Evolutionary conservation across 2,797 vertebrate species (phyloP).

Genomic region (Poliocrania exsul): DNA sequence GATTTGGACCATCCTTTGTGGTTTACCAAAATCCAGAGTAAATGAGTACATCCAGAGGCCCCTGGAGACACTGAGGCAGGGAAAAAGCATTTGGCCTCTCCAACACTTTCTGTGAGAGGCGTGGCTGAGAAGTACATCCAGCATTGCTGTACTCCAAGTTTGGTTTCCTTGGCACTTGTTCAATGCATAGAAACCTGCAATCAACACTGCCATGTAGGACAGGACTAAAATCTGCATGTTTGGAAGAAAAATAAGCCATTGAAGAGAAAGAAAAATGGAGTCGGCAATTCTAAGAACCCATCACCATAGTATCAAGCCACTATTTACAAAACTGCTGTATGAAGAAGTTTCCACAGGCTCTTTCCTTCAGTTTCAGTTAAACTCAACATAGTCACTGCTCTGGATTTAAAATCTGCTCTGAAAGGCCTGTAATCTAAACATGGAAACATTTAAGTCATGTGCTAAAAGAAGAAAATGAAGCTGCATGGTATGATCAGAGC

Average conservation of each 20-base stretch:
- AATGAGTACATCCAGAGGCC: neutral
- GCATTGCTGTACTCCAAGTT: neutral
- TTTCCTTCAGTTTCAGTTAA: constrained; percentile 46
- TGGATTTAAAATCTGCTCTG: constrained; percentile 18
- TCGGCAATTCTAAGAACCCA: neutral
- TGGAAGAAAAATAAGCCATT: constrained; percentile 17
- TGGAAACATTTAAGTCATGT: constrained; percentile 5
- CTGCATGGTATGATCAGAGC: neutral
- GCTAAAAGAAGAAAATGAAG: constrained; percentile 3
- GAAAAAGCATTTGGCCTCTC: neutral
- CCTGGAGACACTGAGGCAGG: neutral
- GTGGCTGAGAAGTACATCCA: neutral
- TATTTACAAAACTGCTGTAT: constrained; percentile 50
- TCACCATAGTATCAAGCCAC: constrained; percentile 35
- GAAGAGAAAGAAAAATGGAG: neutral
- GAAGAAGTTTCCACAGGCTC: constrained; percentile 15
- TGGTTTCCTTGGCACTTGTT: neutral
- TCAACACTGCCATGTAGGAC: neutral
- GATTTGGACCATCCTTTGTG: neutral
- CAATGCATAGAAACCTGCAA: neutral
- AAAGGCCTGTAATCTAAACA: constrained; percentile 45
- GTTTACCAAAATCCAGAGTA: neutral
- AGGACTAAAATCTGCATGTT: neutral
- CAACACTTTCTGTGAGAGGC: neutral
- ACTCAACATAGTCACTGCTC: neutral